Evolutionary conservation across 2,113 vertebrate genomes (phyloP).

Genomic region (Myiozetetes cayanensis): DNA sequence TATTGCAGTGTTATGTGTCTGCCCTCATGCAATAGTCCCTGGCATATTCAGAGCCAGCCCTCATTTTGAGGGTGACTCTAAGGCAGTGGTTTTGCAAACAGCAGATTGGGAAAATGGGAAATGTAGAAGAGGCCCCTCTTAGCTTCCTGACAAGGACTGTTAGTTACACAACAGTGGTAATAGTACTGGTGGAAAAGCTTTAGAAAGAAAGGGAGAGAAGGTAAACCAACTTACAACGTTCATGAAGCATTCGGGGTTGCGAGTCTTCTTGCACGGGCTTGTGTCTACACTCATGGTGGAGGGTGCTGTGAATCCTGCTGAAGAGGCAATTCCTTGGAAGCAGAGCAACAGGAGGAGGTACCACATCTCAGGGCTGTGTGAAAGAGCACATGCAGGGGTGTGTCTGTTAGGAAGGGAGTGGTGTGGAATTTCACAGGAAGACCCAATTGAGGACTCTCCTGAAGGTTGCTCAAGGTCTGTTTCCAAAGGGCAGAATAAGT

Average conservation of each 20-base stretch:
- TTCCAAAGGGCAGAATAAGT: neutral
- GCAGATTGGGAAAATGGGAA: neutral
- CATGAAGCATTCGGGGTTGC: slow-evolving; percentile 33
- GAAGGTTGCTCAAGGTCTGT: neutral
- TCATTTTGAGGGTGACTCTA: neutral
- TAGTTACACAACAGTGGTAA: neutral
- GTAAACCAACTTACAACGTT: slow-evolving; percentile 28
- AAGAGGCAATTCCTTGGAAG: neutral
- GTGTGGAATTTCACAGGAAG: neutral
- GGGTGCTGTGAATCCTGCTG: neutral
- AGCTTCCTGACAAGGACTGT: neutral
- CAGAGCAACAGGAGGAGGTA: neutral
- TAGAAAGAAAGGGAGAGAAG: neutral
- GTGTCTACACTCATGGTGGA: neutral
- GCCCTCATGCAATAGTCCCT: neutral
- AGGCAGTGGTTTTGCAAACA: neutral
- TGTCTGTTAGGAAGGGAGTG: neutral
- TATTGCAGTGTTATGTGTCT: neutral
- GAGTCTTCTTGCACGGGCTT: neutral
- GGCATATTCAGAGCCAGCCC: fast-evolving
- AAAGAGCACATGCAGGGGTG: neutral
- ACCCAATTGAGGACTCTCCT: neutral
- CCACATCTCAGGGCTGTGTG: slow-evolving; percentile 46
- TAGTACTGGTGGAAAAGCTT: neutral
- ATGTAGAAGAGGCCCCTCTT: neutral